A percentile compares a stretch with the other conserved stretches of the same genome.
Evolutionary conservation across 1,140 invertebrate species (phyloP).

Genomic region (Neomicropteryx cornuta): DNA sequence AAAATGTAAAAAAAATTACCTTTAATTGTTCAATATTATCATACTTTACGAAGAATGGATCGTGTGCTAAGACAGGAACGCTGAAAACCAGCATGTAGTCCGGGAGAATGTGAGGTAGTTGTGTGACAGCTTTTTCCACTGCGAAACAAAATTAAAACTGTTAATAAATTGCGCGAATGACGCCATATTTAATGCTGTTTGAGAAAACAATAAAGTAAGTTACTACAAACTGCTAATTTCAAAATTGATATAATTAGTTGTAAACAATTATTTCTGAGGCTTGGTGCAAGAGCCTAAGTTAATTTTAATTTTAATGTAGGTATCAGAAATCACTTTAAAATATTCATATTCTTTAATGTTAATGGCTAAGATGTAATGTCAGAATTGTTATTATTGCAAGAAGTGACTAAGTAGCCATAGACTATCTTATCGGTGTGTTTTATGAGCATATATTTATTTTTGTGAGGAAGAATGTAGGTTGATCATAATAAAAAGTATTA

Average conservation of each 20-base stretch:
- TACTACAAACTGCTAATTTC: not conserved
- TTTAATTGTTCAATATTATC: slow-evolving; percentile 65
- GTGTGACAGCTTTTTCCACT: slow-evolving; percentile 55
- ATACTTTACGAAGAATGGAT: slow-evolving; percentile 69
- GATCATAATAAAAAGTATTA: too few species aligned
- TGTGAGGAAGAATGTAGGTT: too few species aligned
- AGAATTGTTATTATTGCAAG: too few species aligned
- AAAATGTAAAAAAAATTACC: slow-evolving; percentile 18
- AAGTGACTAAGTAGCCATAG: too few species aligned
- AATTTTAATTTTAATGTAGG: too few species aligned
- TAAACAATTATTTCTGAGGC: too few species aligned
- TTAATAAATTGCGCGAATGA: slow-evolving; percentile 7
- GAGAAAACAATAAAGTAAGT: not conserved
- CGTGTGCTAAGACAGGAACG: slow-evolving; percentile 85
- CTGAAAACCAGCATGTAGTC: slow-evolving; percentile 96
- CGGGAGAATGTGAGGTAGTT: slow-evolving; percentile 79
- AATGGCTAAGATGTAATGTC: too few species aligned
- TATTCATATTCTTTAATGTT: too few species aligned
- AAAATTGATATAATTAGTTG: not conserved
- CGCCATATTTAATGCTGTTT: not conserved
- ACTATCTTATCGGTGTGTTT: too few species aligned
- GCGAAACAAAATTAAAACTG: slow-evolving; percentile 16
- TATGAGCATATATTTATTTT: too few species aligned
- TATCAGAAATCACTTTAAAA: too few species aligned
- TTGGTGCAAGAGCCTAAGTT: too few species aligned